Percentiles rank a stretch among this genome's conserved stretches.
phyloP scores from a whole-genome alignment of 2,797 vertebrate species.

The Molossus alvarezi region DNA sequence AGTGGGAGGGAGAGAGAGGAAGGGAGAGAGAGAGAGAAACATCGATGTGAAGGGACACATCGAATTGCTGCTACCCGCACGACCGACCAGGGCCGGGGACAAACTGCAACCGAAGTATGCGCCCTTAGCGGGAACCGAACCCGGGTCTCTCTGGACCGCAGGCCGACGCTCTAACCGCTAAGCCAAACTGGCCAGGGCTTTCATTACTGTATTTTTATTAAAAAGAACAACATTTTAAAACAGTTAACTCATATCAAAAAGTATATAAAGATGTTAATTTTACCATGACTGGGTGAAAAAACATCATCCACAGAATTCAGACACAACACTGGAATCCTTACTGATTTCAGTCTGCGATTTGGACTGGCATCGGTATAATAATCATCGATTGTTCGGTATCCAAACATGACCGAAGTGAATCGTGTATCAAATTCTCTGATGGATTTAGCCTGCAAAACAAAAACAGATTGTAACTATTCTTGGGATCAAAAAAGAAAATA shows the following conservation, averaged over 20 bases:
- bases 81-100: no score
- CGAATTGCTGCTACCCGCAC: no score
- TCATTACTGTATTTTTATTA: constrained; percentile 34
- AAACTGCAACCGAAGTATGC: no score
- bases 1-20: no score
- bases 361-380: constrained; percentile 98
- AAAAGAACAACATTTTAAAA: constrained; percentile 54
- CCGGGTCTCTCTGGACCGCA: no score
- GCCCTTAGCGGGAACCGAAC: no score
- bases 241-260: background rate
- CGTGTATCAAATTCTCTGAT: constrained; percentile 98
- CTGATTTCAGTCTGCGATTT: constrained; percentile 94
- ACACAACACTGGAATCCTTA: constrained; percentile 98
- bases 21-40: no score
- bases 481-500: constrained; percentile 71
- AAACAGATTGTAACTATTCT: constrained; percentile 80
- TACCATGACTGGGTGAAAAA: constrained; percentile 98
- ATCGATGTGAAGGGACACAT: no score
- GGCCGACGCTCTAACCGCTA: no score
- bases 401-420: constrained; percentile 99
- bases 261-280: constrained; percentile 80
- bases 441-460: constrained; percentile 95
- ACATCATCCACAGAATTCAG: constrained; percentile 98
- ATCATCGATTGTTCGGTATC: constrained; percentile 96
- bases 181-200: background rate